These are phyloP conservation scores for Lagothrix lagotricha DNA, from an alignment of 2,797 vertebrate genomes.

Conservation along the genomic window DNA sequence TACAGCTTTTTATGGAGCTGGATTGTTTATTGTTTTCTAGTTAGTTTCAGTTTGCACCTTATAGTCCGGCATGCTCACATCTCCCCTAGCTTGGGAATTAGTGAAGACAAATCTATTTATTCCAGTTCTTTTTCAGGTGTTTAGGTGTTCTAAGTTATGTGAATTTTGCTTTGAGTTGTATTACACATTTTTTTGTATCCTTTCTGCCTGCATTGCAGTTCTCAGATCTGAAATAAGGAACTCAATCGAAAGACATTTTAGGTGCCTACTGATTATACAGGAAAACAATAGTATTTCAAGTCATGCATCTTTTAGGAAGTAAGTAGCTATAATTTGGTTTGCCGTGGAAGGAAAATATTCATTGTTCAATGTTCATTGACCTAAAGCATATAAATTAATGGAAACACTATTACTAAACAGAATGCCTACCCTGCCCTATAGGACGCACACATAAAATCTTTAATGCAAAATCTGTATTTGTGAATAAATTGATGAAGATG, in stretches of 20 bases:
- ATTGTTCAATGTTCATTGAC: background rate
- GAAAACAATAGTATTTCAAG: background rate
- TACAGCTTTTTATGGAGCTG: background rate
- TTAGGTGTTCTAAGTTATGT: background rate
- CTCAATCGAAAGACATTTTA: background rate
- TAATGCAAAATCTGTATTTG: background rate
- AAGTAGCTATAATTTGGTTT: background rate
- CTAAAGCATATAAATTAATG: background rate
- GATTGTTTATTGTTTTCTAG: background rate
- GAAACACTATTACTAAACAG: background rate
- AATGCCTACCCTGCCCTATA: background rate
- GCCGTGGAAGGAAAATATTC: constrained; percentile 24
- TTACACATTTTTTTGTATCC: background rate
- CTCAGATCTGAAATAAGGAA: constrained; percentile 6
- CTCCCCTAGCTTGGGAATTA: background rate
- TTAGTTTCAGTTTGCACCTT: background rate
- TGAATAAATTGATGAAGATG: background rate
- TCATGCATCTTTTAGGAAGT: background rate
- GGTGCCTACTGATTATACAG: background rate
- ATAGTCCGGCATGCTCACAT: background rate
- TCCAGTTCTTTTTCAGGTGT: background rate
- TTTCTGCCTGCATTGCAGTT: background rate
- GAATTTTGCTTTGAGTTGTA: background rate
- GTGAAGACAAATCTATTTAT: background rate
- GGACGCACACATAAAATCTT: background rate